Evolutionary conservation across 2,797 vertebrate species (phyloP).

Genomic region (Alcedo atthis): DNA sequence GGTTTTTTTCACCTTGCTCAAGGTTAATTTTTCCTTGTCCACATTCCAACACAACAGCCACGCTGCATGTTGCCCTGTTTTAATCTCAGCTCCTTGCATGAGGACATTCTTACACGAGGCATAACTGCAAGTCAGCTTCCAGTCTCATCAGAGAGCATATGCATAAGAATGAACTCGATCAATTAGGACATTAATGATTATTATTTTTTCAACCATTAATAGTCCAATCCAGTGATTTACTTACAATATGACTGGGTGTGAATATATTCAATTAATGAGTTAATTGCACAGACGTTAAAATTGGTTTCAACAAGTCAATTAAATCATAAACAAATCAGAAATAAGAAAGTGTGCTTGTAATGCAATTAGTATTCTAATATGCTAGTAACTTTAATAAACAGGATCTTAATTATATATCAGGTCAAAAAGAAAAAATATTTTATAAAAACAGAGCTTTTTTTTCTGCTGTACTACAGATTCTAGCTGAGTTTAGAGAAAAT

Average conservation of each 20-base stretch:
- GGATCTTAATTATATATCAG: slow-evolving; percentile 71
- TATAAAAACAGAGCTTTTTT: slow-evolving; percentile 58
- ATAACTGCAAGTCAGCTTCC: background rate
- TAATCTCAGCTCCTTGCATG: background rate
- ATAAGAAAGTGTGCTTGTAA: slow-evolving; percentile 73
- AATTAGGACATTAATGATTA: background rate
- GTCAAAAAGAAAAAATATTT: slow-evolving; percentile 62
- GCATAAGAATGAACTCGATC: background rate
- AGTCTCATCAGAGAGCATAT: background rate
- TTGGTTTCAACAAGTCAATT: slow-evolving; percentile 77
- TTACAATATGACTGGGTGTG: slow-evolving; percentile 56
- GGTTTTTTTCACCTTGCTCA: background rate
- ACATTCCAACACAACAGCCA: background rate
- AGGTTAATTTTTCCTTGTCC: background rate
- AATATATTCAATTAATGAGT: slow-evolving; percentile 74
- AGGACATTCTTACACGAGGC: background rate
- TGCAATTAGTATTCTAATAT: slow-evolving; percentile 75
- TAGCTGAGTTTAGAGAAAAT: slow-evolving; percentile 67
- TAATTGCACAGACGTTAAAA: slow-evolving; percentile 73
- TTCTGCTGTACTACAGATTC: background rate
- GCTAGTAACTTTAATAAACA: slow-evolving; percentile 73
- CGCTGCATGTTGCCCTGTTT: background rate
- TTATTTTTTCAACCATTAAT: background rate
- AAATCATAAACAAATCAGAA: slow-evolving; percentile 76
- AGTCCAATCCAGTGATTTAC: slow-evolving; percentile 14